Base-by-base conservation (phyloP, 2,113 vertebrate species). In the Planiliza haematocheilus region DNA sequence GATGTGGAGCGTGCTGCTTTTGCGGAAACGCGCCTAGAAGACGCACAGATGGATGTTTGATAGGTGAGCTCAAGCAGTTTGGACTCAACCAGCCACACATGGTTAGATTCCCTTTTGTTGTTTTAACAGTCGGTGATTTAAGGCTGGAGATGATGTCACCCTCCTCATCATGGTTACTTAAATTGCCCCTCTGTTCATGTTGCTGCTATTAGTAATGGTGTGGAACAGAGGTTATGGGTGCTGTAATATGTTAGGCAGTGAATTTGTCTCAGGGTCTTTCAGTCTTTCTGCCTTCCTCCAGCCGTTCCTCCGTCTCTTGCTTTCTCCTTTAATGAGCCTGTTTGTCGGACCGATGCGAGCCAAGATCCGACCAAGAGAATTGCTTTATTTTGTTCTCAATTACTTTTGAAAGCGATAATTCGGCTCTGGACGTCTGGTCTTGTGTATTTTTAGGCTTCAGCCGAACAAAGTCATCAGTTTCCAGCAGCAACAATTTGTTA, bases 241-340 rank as follows among this genome's bases (percentile, higher is more conserved):
- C 74, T 74, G 70, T 66, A 67, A 71, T 82, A 52, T 70, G 64
- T 72, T 43, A 58, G 79, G 68, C 70, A 66, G 42, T 34, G 46
- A 61, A 45, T 39, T 53, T 46, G 38, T 51, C 37, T 48, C 59
- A 36, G 58, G 50, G 55, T 65, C 52, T 51, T 38, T 48, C 30
- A 7, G 16, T n/a, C 16, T 48, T 7, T 17, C 63, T 42, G 37
- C 46, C 17, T 83, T 89, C 84, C 86, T 82, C 41, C 89, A 95
- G 95, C 95, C 94, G 89, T 94, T 88, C 81, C 94, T 95, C 24
- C 7, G 4, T 75, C 51, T 56, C 49, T 62, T n/a, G n/a, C n/a
- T n/a, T 73, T 62, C 48, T 42, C 51, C 55, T 70, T 51, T 82
- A 84, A 82, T 68, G 68, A 86, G 69, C 57, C 64, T 39, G 69